Percentiles rank a stretch among this genome's conserved stretches.
Evolutionary conservation across 53 echinoderm and acorn worm species (phyloP).

Genomic region (Echinometra lucunter): DNA sequence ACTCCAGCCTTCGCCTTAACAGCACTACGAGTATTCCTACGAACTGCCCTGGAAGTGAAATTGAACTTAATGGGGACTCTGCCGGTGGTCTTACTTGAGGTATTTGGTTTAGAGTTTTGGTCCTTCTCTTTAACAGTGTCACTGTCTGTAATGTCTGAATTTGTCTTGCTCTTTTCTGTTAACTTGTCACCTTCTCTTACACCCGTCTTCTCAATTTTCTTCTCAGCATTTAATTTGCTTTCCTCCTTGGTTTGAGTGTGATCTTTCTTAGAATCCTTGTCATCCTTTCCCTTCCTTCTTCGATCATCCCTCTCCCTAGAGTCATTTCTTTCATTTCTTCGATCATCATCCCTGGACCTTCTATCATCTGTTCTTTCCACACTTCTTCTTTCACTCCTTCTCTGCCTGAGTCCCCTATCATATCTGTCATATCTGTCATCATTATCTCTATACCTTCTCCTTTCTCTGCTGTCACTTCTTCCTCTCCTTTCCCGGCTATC

Average conservation of each 20-base stretch:
- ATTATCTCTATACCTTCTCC: constrained; percentile 56
- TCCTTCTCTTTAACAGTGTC: neutral
- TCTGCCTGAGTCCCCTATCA: constrained; percentile 25
- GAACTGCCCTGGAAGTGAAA: constrained; percentile 54
- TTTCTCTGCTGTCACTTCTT: constrained; percentile 37
- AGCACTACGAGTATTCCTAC: constrained; percentile 62
- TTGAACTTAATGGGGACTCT: constrained; percentile 65
- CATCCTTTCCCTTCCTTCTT: neutral
- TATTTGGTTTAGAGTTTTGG: constrained; percentile 18
- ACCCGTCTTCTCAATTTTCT: neutral
- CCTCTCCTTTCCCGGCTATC: constrained; percentile 48
- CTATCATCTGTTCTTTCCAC: constrained; percentile 55
- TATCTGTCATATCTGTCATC: constrained; percentile 62
- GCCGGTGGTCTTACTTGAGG: constrained; percentile 10
- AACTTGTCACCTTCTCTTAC: neutral
- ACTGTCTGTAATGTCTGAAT: neutral
- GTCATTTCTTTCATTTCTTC: constrained; percentile 32
- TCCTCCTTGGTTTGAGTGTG: constrained; percentile 10
- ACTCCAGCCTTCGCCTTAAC: constrained; percentile 59
- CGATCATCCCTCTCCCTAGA: constrained; percentile 40
- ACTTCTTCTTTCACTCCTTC: constrained; percentile 57
- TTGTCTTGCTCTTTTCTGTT: constrained; percentile 8
- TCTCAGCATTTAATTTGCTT: neutral
- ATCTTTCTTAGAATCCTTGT: constrained; percentile 46
- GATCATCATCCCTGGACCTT: constrained; percentile 38